Percentiles rank a stretch among this genome's conserved stretches.
Evolutionary conservation across 2,797 vertebrate genomes (phyloP).

Genomic region (Galago senegalensis): DNA sequence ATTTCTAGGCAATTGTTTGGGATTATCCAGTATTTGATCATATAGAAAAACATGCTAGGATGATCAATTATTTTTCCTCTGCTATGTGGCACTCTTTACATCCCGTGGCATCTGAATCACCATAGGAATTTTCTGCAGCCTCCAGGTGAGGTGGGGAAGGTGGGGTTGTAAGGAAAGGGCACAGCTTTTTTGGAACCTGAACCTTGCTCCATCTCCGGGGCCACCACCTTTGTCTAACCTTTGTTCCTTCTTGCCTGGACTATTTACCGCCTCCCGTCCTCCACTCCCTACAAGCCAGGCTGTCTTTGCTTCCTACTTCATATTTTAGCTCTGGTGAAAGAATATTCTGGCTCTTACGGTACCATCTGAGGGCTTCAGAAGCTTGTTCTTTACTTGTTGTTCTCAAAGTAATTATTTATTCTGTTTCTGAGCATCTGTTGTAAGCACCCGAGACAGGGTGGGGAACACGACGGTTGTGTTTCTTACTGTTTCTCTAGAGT

Average conservation of each 20-base stretch:
- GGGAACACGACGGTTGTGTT: not conserved
- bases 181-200: not conserved
- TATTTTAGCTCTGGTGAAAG: not conserved
- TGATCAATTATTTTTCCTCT: slow-evolving; percentile 34
- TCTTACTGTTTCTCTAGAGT: not conserved
- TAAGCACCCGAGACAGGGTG: not conserved
- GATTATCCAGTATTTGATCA: slow-evolving; percentile 27
- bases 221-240: not conserved
- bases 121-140: not conserved
- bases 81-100: not conserved
- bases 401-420: not conserved
- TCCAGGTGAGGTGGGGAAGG: not conserved
- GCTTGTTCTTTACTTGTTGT: not conserved
- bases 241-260: not conserved
- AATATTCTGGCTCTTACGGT: not conserved
- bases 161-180: not conserved
- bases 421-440: not conserved
- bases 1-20: not conserved
- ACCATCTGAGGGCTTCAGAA: not conserved
- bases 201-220: not conserved
- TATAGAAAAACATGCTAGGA: not conserved
- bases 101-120: not conserved
- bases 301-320: slow-evolving; percentile 12
- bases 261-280: not conserved
- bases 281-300: not conserved